phyloP scores from a whole-genome alignment of 1,140 invertebrate genomes.

The Aphaenogaster floridana region DNA sequence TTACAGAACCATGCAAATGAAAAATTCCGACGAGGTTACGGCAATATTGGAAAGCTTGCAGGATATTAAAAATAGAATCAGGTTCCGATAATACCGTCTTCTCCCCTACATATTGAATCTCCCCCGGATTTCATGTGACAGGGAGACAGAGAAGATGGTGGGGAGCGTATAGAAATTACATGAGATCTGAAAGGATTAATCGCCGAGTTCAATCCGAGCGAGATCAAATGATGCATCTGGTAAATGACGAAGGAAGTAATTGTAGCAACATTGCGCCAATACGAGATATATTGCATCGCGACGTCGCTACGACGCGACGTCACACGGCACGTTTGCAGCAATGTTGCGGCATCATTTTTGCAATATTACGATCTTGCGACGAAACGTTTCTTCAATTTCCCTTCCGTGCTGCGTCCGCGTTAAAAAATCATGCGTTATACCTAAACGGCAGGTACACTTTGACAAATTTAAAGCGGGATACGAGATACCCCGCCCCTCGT shows the following conservation, averaged over 20 bases:
- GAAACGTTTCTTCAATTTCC: background rate
- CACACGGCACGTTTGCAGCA: background rate
- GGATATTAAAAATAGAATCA: constrained; percentile 21
- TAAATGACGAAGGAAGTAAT: background rate
- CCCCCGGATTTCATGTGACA: background rate
- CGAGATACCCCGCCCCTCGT: background rate
- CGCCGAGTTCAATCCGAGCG: background rate
- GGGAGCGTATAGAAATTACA: background rate
- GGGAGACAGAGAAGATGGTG: background rate
- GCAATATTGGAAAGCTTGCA: constrained; percentile 25
- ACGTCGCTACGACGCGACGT: background rate
- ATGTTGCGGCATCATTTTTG: background rate
- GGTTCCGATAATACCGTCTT: background rate
- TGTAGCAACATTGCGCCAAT: background rate
- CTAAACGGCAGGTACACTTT: background rate
- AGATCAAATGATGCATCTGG: background rate
- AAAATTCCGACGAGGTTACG: constrained; percentile 21
- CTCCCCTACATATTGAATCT: background rate
- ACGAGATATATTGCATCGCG: background rate
- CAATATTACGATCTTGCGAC: background rate
- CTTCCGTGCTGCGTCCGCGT: background rate
- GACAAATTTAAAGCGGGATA: constrained; percentile 5
- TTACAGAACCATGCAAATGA: background rate
- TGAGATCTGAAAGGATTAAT: background rate
- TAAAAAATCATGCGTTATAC: constrained; percentile 5